phyloP scores from a whole-genome alignment of 2,888 invertebrate species.

The Branchipolynoe longqiensis region DNA sequence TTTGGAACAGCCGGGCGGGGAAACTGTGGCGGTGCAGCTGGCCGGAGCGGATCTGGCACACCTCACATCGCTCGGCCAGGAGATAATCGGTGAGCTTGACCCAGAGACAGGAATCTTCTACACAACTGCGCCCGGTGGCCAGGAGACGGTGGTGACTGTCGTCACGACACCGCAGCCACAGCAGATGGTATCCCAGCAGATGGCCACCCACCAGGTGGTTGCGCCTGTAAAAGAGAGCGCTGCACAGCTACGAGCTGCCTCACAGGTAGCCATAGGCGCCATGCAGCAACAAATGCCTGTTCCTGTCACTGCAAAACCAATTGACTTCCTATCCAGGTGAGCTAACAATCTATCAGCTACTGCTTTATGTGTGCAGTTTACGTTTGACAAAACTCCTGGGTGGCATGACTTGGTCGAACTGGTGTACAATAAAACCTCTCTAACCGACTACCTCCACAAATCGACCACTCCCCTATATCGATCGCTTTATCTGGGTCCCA shows the following conservation, averaged over 20 bases:
- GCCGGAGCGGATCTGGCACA: slow-evolving; percentile 39
- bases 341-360: too few relatives aligned
- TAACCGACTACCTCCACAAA: too few relatives aligned
- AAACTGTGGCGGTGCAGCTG: slow-evolving; percentile 44
- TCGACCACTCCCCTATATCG: too few relatives aligned
- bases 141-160: neutral
- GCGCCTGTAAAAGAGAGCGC: neutral
- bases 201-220: neutral
- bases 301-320: slow-evolving; percentile 39
- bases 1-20: slow-evolving; percentile 37
- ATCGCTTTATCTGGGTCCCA: too few relatives aligned
- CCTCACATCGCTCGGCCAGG: slow-evolving; percentile 50
- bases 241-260: neutral
- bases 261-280: neutral
- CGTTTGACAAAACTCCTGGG: too few relatives aligned
- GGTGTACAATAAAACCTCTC: too few relatives aligned
- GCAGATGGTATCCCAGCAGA: neutral
- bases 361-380: too few relatives aligned
- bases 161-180: neutral
- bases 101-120: slow-evolving; percentile 72
- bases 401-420: too few relatives aligned
- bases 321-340: slow-evolving; percentile 43
- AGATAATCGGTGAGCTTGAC: slow-evolving; percentile 73
- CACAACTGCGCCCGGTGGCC: slow-evolving; percentile 20
- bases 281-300: neutral